Conservation (phyloP, 2,113 vertebrate species). For the Patagioenas fasciata region DNA sequence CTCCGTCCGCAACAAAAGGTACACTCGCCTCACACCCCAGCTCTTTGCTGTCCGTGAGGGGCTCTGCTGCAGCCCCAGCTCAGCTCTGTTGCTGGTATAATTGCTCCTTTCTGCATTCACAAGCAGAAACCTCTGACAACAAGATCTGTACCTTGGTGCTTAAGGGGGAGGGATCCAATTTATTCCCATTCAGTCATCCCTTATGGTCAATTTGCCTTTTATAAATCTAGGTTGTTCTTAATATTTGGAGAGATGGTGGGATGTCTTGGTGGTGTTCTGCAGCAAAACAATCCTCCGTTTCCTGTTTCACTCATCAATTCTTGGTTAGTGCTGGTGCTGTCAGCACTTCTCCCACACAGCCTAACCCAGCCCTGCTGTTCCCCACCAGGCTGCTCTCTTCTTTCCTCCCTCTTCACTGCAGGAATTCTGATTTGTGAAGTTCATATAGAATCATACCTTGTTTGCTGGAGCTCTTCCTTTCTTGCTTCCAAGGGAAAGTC, state of each 20-base stretch:
- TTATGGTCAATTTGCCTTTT: not conserved
- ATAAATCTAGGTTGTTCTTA: not conserved
- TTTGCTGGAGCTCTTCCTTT: not conserved
- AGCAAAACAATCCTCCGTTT: not conserved
- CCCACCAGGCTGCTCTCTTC: not conserved
- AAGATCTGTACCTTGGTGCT: not conserved
- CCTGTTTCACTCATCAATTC: not conserved
- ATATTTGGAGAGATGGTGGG: not conserved
- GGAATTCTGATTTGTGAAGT: not conserved
- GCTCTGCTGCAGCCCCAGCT: not conserved
- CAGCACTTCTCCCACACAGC: not conserved
- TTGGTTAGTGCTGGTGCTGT: not conserved
- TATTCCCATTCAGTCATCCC: not conserved
- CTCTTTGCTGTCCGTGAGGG: accelerated
- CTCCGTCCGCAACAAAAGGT: accelerated
- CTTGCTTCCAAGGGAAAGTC: not conserved
- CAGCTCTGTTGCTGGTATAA: not conserved
- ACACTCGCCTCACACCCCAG: accelerated
- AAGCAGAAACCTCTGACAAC: not conserved
- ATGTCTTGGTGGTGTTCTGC: not conserved
- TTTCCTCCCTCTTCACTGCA: not conserved
- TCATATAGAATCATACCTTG: conserved; percentile 36
- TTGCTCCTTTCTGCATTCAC: not conserved
- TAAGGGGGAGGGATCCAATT: not conserved
- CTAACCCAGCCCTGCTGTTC: not conserved